These are phyloP conservation scores for Poliocrania exsul DNA, from an alignment of 2,797 vertebrate genomes.

Conservation along the genomic window DNA sequence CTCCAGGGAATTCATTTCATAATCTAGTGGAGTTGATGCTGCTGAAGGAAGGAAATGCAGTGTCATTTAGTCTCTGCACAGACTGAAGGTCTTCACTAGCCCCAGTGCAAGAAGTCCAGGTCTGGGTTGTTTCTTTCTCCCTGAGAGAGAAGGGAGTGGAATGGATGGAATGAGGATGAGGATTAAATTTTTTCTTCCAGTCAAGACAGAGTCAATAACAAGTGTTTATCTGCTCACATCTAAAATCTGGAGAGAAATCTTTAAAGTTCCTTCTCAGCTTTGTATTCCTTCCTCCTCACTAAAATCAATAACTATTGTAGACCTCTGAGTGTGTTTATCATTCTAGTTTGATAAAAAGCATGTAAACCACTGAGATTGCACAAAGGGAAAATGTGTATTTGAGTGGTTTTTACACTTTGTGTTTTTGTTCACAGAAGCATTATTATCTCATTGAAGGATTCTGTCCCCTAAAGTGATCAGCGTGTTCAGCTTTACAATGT, in stretches of 20 bases:
- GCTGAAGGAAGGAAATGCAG: neutral
- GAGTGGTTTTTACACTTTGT: accelerated
- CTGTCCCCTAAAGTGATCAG: neutral
- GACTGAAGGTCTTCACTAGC: neutral
- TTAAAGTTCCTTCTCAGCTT: neutral
- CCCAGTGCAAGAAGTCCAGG: neutral
- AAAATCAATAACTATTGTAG: neutral
- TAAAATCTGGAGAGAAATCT: neutral
- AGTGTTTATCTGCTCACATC: accelerated
- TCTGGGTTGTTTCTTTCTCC: neutral
- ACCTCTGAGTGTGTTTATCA: neutral
- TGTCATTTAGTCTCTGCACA: neutral
- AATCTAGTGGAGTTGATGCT: neutral
- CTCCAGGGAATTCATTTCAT: neutral
- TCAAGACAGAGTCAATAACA: neutral
- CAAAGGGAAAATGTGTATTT: neutral
- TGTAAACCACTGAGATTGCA: neutral
- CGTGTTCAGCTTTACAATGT: neutral
- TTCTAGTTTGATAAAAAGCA: neutral
- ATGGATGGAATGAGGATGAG: neutral
- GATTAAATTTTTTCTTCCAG: neutral
- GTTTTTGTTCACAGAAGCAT: neutral
- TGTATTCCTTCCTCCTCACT: neutral
- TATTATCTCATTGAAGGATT: neutral
- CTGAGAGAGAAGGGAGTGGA: neutral